A percentile compares a stretch with the other conserved stretches of the same genome.
phyloP scores from a whole-genome alignment of 2,797 vertebrate genomes.

The Ficedula albicollis region DNA sequence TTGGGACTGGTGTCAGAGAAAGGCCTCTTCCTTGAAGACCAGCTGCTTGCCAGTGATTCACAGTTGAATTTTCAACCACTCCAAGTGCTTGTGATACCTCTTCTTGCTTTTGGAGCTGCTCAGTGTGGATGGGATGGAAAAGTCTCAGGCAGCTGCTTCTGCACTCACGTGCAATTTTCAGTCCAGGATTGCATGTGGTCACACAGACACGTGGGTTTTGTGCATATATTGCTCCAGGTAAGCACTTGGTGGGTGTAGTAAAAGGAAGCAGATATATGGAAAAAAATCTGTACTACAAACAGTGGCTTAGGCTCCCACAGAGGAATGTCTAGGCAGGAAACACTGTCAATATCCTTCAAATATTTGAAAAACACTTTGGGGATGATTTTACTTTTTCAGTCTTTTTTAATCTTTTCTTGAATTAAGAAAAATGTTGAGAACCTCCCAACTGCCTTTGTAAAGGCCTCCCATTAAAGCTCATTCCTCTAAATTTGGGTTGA shows the following conservation, averaged over 20 bases:
- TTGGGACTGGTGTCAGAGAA: neutral
- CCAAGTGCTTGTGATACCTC: neutral
- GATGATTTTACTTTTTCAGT: neutral
- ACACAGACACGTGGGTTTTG: rapidly evolving
- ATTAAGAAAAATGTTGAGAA: neutral
- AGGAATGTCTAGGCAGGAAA: neutral
- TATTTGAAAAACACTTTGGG: neutral
- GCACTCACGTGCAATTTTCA: rapidly evolving
- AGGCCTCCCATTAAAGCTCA: neutral
- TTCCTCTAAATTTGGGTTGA: neutral
- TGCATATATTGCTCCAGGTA: neutral
- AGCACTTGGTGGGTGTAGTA: neutral
- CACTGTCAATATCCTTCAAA: neutral
- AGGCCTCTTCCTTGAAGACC: neutral
- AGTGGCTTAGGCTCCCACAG: neutral
- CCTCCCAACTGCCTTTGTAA: neutral
- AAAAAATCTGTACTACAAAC: neutral
- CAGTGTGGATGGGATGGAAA: neutral
- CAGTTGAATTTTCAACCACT: neutral
- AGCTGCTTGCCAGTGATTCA: neutral
- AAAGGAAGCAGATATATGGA: neutral
- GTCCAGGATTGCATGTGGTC: rapidly evolving
- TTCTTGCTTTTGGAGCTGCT: neutral
- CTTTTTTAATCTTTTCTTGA: neutral
- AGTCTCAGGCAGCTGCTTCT: neutral